These are phyloP conservation scores for Toxotes lorentzi DNA, from an alignment of 2,797 vertebrate genomes.

Conservation along the genomic window DNA sequence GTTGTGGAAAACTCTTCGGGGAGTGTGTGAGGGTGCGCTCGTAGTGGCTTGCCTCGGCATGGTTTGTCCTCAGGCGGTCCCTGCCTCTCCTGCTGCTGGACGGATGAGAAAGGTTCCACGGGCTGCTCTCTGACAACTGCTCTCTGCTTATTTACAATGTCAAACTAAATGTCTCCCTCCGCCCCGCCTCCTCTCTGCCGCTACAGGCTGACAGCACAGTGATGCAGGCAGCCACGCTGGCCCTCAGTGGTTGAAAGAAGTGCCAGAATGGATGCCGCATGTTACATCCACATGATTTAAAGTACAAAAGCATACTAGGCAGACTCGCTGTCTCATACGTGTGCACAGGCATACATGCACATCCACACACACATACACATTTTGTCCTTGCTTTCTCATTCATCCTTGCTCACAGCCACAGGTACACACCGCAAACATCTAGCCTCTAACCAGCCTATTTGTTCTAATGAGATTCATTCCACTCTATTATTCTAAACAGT, in stretches of 20 bases:
- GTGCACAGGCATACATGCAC: constrained; percentile 71
- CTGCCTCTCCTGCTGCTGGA: constrained; percentile 69
- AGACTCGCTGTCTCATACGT: constrained; percentile 80
- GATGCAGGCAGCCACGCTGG: constrained; percentile 74
- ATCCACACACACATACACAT: constrained; percentile 61
- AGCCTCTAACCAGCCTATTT: constrained; percentile 58
- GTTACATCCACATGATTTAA: constrained; percentile 89
- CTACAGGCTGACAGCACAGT: constrained; percentile 73
- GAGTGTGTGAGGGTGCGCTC: constrained; percentile 49
- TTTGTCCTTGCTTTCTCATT: constrained; percentile 80
- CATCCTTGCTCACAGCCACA: constrained; percentile 72
- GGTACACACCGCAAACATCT: constrained; percentile 49
- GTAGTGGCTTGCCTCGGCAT: constrained; percentile 74
- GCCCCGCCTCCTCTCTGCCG: constrained; percentile 77
- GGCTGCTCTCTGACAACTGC: constrained; percentile 88
- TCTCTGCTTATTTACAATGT: constrained; percentile 92
- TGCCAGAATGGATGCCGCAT: constrained; percentile 83
- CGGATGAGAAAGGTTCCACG: constrained; percentile 80
- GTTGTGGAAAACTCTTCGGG: constrained; percentile 68
- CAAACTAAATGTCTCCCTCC: constrained; percentile 88
- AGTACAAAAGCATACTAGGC: constrained; percentile 85
- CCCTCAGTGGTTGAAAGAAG: constrained; percentile 74
- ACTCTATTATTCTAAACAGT: constrained; percentile 33
- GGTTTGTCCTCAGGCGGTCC: constrained; percentile 68
- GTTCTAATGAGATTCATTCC: constrained; percentile 45